Evolutionary conservation across 2,113 vertebrate genomes (phyloP), one percentile per base, ranked within the genome.

Genomic region (Plestiodon gilberti): DNA sequence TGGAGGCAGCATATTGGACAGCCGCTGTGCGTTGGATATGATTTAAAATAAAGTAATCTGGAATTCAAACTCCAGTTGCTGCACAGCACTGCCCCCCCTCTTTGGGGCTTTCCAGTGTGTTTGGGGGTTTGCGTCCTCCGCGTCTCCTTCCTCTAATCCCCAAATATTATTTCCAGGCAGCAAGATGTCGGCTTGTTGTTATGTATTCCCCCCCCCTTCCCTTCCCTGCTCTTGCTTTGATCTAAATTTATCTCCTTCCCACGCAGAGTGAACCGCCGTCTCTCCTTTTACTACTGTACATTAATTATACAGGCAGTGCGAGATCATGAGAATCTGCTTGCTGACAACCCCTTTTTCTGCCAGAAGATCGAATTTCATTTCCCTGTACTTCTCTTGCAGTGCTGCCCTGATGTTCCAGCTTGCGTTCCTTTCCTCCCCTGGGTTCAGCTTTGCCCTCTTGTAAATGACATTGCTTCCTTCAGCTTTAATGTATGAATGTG

Each of bases 201-300:
- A 25, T 80, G 35, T 57, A n/a, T 18, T 3, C 10, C 70, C 33
- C 69, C 57, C 77, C 35, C 52, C 69, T 52, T 30, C 78, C 40
- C 33, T 35, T 2, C 62, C 52, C 59, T 43, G 77, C 65, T 86
- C 65, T 30, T 74, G 69, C n/a, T 92, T 83, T 85, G 89, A 76
- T 80, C 84, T 91, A 93, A 92, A 87, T 92, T 90, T 88, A 93
- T 93, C 78, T 76, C 83, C 78, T 69, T 84, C 88, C 88, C 89
- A 85, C 81, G 81, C 15, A 0, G 84, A 90, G 81, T n/a, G 87
- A 85, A 67, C 62, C 55, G 55, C 25, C 15, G 14, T 43, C 73
- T 77, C 59, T 77, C 55, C 10, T 79, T 69, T 79, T 74, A 83
- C 69, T 91, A 84, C 22, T 57, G 81, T 81, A 33, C 70, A 65